Evolutionary conservation across 2,888 invertebrate genomes (phyloP).

Genomic region (Cantharis rufa): DNA sequence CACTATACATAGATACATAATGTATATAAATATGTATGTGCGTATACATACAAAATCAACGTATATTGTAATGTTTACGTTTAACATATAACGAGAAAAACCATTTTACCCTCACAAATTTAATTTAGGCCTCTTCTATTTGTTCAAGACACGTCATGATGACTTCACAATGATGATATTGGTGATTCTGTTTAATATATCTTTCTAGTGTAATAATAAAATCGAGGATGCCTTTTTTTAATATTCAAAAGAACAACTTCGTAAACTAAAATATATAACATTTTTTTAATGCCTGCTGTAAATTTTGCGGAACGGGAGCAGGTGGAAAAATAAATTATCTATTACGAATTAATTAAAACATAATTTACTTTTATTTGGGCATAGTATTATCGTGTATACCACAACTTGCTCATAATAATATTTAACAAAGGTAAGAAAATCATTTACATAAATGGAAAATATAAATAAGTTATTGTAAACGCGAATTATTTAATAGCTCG

Average conservation of each 20-base stretch:
- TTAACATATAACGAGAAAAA: background rate
- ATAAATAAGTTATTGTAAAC: background rate
- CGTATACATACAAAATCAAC: background rate
- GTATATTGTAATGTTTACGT: background rate
- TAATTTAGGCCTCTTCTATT: conserved; percentile 13
- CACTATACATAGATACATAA: too few relatives aligned
- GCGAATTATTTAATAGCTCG: background rate
- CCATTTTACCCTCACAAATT: conserved; percentile 4
- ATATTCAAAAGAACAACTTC: background rate
- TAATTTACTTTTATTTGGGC: conserved; percentile 12
- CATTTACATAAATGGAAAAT: background rate
- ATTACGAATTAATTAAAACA: conserved; percentile 20
- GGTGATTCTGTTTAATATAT: conserved; percentile 37
- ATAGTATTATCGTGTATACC: background rate
- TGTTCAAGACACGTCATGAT: conserved; percentile 10
- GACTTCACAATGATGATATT: conserved; percentile 28
- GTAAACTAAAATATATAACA: background rate
- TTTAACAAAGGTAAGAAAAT: background rate
- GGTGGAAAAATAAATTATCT: conserved; percentile 15
- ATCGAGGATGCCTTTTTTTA: background rate
- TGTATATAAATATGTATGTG: too few relatives aligned
- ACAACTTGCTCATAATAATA: background rate
- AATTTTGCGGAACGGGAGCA: conserved; percentile 4
- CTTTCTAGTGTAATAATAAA: conserved; percentile 14
- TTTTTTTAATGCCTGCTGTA: background rate